Evolutionary conservation across 2,888 invertebrate species (phyloP), one percentile per base, ranked within the genome.

Genomic region (Melanargia galathea): DNA sequence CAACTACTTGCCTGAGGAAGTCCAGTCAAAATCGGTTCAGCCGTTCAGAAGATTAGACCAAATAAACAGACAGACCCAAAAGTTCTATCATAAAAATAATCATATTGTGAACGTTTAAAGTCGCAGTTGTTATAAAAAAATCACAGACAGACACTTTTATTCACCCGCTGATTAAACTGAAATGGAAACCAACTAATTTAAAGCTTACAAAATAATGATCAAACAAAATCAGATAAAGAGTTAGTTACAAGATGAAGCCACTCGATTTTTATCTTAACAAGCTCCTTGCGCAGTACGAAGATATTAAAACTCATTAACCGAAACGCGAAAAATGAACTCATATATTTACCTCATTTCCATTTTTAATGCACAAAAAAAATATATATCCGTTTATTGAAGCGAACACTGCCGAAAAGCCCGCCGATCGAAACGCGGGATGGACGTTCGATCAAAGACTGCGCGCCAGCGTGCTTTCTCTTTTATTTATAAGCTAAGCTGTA

Each of bases 401-500:
- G n/a, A 82, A 83, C 83, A 86, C 86, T 76, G 78, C 57, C 24
- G 76, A 82, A 82, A 84, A 80, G 77, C 82, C 80, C 86, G 84
- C 80, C 79, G 78, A 75, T 74, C 75, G 75, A 71, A 75, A 74
- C 79, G 77, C 79, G 70, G 59, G 65, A 65, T 57, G 63, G 70
- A 64, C 56, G 59, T 62, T 57, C 66, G 68, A 66, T 64, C 51
- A 65, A 64, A 70, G 69, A 74, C 74, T 75, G 77, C 83, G 83
- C 78, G 80, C 67, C 79, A 79, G 75, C 74, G 81, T 81, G 88
- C 90, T 90, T 90, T 91, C 90, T 86, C 90, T 80, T 65, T 78
- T 77, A 86, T 89, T 87, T 91, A 91, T 91, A 90, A 88, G 83
- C 78, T 91, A 90, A 87, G 83, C 77, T 84, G 82, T 76, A 73